Conservation (phyloP, 2,113 vertebrate genomes). For the Scomber colias region DNA sequence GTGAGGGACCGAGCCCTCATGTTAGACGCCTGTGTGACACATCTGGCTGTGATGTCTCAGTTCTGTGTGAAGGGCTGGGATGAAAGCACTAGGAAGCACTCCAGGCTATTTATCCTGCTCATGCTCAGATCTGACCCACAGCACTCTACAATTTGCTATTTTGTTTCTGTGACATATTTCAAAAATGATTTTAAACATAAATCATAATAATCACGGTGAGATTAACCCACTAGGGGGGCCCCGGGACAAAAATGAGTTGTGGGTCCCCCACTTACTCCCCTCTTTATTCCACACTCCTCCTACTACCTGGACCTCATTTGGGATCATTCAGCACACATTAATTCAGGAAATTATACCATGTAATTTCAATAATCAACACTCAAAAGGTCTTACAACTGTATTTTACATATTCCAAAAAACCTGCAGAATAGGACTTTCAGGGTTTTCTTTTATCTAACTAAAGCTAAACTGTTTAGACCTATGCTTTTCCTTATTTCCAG, state of each 20-base stretch:
- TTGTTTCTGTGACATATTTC: neutral
- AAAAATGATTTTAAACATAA: neutral
- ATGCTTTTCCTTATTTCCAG: no score
- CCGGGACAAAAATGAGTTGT: neutral
- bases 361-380: no score
- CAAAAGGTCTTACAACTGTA: no score
- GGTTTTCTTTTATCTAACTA: no score
- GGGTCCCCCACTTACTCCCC: neutral
- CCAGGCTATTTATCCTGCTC: slow-evolving; percentile 7
- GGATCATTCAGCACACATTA: no score
- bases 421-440: no score
- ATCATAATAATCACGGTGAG: neutral
- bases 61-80: neutral
- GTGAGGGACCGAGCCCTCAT: slow-evolving; percentile 6
- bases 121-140: slow-evolving; percentile 2
- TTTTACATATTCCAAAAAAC: no score
- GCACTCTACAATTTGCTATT: neutral
- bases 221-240: neutral
- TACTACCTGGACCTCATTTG: no score
- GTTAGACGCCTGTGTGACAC: slow-evolving; percentile 36
- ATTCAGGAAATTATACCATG: no score
- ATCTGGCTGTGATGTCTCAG: slow-evolving; percentile 32
- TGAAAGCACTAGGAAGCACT: slow-evolving; percentile 28
- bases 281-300: neutral
- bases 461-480: no score